Conservation (phyloP, 2,113 vertebrate species). For the Sitta europaea region DNA sequence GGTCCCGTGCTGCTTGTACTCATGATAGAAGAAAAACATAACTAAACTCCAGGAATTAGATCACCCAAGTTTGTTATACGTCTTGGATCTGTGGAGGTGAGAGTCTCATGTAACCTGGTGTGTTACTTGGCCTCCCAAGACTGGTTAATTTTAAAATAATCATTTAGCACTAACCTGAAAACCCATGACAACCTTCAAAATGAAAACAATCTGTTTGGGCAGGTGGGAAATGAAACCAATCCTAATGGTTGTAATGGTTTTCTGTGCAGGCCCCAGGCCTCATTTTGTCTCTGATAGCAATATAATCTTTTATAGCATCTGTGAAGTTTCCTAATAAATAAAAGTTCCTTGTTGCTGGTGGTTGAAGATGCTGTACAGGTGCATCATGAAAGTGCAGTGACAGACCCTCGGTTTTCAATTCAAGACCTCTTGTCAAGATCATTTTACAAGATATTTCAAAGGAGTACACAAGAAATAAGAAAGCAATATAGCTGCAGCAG, state of each 20-base stretch:
- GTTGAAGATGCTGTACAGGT: constrained; percentile 58
- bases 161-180: constrained; percentile 54
- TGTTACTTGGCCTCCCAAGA: neutral
- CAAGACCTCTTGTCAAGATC: constrained; percentile 50
- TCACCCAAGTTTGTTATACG: neutral
- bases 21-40: neutral
- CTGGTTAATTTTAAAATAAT: constrained; percentile 25
- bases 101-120: neutral
- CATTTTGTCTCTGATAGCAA: constrained; percentile 55
- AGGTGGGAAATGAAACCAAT: constrained; percentile 49
- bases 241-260: constrained; percentile 14
- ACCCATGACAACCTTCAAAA: constrained; percentile 29
- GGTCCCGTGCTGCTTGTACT: neutral
- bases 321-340: constrained; percentile 65
- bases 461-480: constrained; percentile 16
- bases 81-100: neutral
- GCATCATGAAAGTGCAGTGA: constrained; percentile 56
- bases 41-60: neutral
- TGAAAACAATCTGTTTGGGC: constrained; percentile 59
- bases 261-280: constrained; percentile 35
- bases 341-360: constrained; percentile 50
- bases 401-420: constrained; percentile 20
- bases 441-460: constrained; percentile 61
- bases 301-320: constrained; percentile 63
- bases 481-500: neutral